Evolutionary conservation across 2,888 invertebrate species (phyloP), one percentile per base, ranked within the genome.

Genomic region (Melanchra persicariae): DNA sequence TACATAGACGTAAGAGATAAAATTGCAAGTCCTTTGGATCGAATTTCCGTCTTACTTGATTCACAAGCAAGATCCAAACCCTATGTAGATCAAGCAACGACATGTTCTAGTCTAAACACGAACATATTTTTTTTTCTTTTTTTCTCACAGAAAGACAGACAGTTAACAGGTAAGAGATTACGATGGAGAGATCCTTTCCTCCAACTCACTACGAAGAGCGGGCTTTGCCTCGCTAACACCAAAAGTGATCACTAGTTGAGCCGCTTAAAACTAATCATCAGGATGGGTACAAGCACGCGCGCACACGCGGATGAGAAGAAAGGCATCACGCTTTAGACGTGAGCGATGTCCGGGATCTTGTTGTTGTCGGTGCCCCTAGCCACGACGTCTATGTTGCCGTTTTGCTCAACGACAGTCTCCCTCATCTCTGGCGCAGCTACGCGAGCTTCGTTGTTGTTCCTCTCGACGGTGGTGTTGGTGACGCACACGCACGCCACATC

Each of bases 301-400:
- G 58, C 59, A 54, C 59, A 51, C 30, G 19, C 49, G 30, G 52
- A 80, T 52, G 60, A 37, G 5, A 51, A 61, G 37, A 45, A 15
- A 52, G 9, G 9, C 5, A 24, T 34, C 19, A 8, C 7, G 40
- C 70, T 82, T 91, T 92, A 94, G 22, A 95, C 91, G 61, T 92
- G 90, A 70, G 93, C 91, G 0, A 91, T 81, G 2, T 89, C 88
- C 0, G 88, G 86, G 0, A 90, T 62, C 62, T 85, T 87, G 47
- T 77, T 58, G 4, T 77, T 61, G 1, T 47, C 62, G 59, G n/a
- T n/a, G 12, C 26, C 63, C 15, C 59, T 63, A 1, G 57, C 30
- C 24, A 68, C 69, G 2, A 89, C 9, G 0, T 89, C 83, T 0
- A 91, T 77, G 49, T 94, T 94, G 0, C 95, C 95, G 45, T 94